These are phyloP conservation scores for Apodemia hepburni DNA, from an alignment of 2,888 invertebrate genomes.

Conservation along the genomic window DNA sequence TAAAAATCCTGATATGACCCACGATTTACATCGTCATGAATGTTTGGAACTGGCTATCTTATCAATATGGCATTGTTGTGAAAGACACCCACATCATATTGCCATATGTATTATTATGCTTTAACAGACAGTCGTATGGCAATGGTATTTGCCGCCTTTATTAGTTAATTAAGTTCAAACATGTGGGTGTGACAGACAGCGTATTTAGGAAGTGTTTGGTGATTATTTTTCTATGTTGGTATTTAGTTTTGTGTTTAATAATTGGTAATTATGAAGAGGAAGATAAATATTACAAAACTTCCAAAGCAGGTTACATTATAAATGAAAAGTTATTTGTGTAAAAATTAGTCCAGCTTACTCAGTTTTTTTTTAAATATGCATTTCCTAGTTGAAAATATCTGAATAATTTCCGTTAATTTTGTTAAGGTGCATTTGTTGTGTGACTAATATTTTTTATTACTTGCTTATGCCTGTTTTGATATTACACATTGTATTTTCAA, in stretches of 20 bases:
- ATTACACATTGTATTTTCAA: no score
- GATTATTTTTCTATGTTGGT: conserved; percentile 15
- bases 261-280: conserved; percentile 41
- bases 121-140: background rate
- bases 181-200: conserved; percentile 18
- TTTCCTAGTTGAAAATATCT: no score
- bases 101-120: conserved; percentile 22
- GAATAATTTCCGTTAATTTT: no score
- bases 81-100: conserved; percentile 25
- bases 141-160: background rate
- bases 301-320: conserved; percentile 40
- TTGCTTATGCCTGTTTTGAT: no score
- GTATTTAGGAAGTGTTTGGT: background rate
- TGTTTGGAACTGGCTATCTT: conserved; percentile 33
- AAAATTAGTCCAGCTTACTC: no score
- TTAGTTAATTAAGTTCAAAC: conserved; percentile 12
- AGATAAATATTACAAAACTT: conserved; percentile 41
- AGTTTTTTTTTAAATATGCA: no score
- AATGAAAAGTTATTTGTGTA: background rate
- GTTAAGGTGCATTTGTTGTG: no score
- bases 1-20: conserved; percentile 40
- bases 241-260: conserved; percentile 19
- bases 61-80: conserved; percentile 30
- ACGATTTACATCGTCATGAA: conserved; percentile 34
- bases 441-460: no score